Evolutionary conservation across 2,113 vertebrate genomes (phyloP).

Genomic region (Calonectris borealis): DNA sequence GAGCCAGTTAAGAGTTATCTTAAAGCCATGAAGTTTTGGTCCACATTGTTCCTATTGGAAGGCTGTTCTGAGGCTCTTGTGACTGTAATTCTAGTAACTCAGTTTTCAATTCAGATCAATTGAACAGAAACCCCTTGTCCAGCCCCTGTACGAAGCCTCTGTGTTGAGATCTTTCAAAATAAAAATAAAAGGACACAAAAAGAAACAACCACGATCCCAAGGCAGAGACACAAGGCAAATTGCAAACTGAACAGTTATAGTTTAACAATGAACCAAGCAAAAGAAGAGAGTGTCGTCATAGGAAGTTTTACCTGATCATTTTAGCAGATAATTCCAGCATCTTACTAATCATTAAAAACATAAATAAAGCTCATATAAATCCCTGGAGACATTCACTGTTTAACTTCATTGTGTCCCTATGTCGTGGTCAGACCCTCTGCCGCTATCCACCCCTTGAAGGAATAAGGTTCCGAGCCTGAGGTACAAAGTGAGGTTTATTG

Average conservation of each 20-base stretch:
- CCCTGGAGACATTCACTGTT: background rate
- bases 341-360: background rate
- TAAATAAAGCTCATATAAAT: background rate
- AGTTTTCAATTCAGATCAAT: background rate
- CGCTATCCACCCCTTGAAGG: too few relatives aligned
- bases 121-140: background rate
- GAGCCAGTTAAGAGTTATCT: background rate
- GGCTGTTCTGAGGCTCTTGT: background rate
- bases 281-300: background rate
- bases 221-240: background rate
- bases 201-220: background rate
- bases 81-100: background rate
- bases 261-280: background rate
- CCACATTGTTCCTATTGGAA: background rate
- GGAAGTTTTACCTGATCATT: background rate
- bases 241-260: background rate
- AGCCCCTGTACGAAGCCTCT: background rate
- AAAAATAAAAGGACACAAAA: background rate
- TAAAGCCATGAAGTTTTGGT: background rate
- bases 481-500: too few relatives aligned
- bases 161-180: background rate
- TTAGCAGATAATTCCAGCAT: background rate
- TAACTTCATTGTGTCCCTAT: background rate
- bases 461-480: too few relatives aligned
- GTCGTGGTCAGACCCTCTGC: too few relatives aligned